Evolutionary conservation across 2,797 vertebrate genomes (phyloP).

Genomic region (Myotis myotis): DNA sequence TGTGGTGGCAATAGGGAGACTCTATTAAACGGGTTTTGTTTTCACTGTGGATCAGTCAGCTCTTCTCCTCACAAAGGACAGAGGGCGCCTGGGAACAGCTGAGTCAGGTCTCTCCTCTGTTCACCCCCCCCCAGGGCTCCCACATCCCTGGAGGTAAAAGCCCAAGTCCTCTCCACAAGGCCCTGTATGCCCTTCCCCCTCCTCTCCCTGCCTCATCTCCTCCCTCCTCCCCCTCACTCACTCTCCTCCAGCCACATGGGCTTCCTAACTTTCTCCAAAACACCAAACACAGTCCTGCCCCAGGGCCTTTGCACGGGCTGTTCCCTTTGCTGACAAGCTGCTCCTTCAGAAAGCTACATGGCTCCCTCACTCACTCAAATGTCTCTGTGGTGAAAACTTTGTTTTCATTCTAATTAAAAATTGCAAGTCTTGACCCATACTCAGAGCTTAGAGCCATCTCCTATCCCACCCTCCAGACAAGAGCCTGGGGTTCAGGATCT

Average conservation of each 20-base stretch:
- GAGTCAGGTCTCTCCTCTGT: background rate
- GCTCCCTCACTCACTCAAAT: background rate
- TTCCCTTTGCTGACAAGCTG: fast-evolving
- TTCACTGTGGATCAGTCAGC: background rate
- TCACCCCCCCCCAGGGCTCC: background rate
- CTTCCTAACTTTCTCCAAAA: background rate
- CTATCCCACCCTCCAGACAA: background rate
- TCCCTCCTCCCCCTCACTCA: background rate
- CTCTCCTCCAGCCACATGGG: background rate
- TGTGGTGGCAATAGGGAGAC: background rate
- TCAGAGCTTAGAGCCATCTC: background rate
- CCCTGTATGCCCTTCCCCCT: fast-evolving
- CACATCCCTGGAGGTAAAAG: background rate
- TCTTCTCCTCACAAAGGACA: background rate
- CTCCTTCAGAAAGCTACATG: background rate
- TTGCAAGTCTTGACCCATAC: background rate
- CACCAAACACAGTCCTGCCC: fast-evolving
- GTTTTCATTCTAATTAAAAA: background rate
- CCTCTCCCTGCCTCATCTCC: background rate
- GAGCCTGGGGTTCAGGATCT: background rate
- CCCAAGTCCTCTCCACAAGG: background rate
- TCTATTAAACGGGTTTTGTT: background rate
- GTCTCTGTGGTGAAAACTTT: background rate
- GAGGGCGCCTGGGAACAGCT: background rate
- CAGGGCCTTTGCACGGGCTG: slow-evolving; percentile 31